These are phyloP conservation scores for Limnodromus scolopaceus DNA, from an alignment of 2,797 vertebrate species.

Conservation along the genomic window DNA sequence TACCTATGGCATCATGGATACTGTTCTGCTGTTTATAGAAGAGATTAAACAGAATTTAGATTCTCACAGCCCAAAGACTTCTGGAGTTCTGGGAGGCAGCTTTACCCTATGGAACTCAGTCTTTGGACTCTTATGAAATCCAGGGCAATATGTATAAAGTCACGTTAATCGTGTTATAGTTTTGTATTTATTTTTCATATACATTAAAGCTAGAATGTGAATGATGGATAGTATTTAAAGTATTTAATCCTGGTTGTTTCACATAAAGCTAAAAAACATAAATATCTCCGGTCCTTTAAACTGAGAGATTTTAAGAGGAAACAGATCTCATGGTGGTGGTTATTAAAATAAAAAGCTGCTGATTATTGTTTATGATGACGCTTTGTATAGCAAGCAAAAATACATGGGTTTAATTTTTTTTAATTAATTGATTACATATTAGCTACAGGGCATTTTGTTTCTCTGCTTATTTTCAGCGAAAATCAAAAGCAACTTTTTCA, in stretches of 20 bases:
- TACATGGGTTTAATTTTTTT: neutral
- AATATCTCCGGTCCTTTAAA: neutral
- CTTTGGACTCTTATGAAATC: neutral
- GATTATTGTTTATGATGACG: neutral
- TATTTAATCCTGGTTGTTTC: neutral
- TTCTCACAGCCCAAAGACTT: neutral
- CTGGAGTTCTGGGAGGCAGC: neutral
- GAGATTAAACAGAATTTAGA: neutral
- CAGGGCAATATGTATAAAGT: accelerated
- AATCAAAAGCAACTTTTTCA: neutral
- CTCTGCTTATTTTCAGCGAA: neutral
- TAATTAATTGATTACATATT: neutral
- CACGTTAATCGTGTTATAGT: neutral
- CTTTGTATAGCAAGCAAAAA: neutral
- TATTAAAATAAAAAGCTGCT: neutral
- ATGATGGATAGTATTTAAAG: neutral
- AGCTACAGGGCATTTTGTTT: neutral
- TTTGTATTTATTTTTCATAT: neutral
- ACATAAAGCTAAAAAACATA: neutral
- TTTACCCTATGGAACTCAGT: neutral
- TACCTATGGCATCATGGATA: neutral
- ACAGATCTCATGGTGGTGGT: neutral
- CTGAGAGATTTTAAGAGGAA: neutral
- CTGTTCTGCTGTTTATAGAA: neutral
- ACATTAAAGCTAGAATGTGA: neutral